Percentiles rank a stretch among this genome's conserved stretches.
These are phyloP conservation scores for Melitaea cinxia DNA, from an alignment of 1,140 invertebrate genomes.

Conservation along the genomic window DNA sequence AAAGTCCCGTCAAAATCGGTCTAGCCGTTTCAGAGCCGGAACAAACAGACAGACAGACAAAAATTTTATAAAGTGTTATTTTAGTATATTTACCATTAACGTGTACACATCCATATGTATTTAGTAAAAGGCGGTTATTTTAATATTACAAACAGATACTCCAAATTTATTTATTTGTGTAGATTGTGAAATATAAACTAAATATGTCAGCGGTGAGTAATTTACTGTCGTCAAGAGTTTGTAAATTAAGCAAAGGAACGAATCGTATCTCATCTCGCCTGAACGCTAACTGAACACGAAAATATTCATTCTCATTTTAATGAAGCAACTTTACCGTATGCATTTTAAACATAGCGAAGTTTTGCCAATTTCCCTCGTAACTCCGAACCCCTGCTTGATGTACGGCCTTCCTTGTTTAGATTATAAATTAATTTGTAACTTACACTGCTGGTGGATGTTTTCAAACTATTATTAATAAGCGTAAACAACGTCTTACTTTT, in stretches of 20 bases:
- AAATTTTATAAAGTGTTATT: too few species aligned
- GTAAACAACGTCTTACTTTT: too few species aligned
- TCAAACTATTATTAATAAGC: neutral
- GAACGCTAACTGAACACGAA: neutral
- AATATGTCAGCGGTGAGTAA: too few species aligned
- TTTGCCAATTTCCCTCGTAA: neutral
- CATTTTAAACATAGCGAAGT: constrained; percentile 5
- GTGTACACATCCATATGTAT: too few species aligned
- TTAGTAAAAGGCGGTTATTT: too few species aligned
- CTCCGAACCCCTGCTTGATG: constrained; percentile 1
- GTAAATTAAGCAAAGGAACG: neutral
- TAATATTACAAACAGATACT: too few species aligned
- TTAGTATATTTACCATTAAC: too few species aligned
- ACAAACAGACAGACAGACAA: too few species aligned
- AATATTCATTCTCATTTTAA: constrained; percentile 10
- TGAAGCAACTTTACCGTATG: neutral
- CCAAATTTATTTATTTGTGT: too few species aligned
- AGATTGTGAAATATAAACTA: too few species aligned
- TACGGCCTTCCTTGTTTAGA: constrained; percentile 1
- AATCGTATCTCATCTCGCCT: neutral
- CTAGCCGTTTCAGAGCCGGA: too few species aligned
- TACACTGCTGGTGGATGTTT: neutral
- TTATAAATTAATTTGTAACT: constrained; percentile 9
- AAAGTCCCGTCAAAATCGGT: too few species aligned
- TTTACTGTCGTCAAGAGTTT: neutral